Conservation (phyloP, 2,888 invertebrate species). For the Andrena chrysosceles region DNA sequence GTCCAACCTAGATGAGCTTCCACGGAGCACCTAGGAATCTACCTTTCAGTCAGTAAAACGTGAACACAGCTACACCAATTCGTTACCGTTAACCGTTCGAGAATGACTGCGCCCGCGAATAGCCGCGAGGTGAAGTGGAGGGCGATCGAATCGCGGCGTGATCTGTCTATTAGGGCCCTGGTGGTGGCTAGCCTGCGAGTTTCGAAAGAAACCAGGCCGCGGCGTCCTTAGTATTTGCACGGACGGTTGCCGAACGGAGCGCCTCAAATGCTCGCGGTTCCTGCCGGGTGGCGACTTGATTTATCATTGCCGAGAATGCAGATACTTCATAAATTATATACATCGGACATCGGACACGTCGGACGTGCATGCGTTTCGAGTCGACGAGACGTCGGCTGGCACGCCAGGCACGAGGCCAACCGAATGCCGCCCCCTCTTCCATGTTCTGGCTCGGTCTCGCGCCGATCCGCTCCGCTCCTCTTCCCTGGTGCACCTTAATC, state of each 20-base stretch:
- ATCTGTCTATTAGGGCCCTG: conserved; percentile 38
- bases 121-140: background rate
- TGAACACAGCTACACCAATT: background rate
- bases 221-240: conserved; percentile 44
- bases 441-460: conserved; percentile 48
- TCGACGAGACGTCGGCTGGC: conserved; percentile 77
- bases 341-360: conserved; percentile 76
- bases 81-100: background rate
- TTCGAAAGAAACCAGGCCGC: conserved; percentile 29
- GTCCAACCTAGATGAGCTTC: too few species aligned
- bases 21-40: too few species aligned
- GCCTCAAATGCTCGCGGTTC: conserved; percentile 72
- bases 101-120: background rate
- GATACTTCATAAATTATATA: conserved; percentile 84
- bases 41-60: background rate
- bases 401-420: conserved; percentile 80
- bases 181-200: conserved; percentile 9
- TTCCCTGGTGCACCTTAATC: conserved; percentile 21
- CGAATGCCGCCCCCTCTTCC: conserved; percentile 72
- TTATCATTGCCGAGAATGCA: conserved; percentile 82
- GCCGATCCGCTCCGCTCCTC: conserved; percentile 8
- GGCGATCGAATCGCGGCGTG: conserved; percentile 30
- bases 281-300: conserved; percentile 81
- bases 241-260: conserved; percentile 36
- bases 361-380: conserved; percentile 75